Evolutionary conservation across 2,113 vertebrate species (phyloP).

Genomic region (Nycticorax nycticorax): DNA sequence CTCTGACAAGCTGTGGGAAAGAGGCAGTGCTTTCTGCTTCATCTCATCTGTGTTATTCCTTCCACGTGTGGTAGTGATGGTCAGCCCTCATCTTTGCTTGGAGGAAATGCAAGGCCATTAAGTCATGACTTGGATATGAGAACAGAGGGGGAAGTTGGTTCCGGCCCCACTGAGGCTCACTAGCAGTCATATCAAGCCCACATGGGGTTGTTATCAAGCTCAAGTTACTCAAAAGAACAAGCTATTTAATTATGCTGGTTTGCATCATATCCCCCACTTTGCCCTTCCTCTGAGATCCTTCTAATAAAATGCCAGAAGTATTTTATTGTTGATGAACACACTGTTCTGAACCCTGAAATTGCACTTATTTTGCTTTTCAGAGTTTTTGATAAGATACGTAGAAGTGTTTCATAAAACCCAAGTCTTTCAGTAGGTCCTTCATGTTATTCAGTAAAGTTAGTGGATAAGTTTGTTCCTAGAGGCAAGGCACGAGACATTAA

Average conservation of each 20-base stretch:
- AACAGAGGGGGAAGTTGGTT: background rate
- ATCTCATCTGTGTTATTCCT: background rate
- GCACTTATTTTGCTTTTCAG: background rate
- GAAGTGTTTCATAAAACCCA: background rate
- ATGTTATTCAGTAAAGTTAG: background rate
- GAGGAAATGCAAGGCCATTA: background rate
- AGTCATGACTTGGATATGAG: background rate
- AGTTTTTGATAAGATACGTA: conserved; percentile 2
- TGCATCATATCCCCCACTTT: background rate
- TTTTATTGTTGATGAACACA: background rate
- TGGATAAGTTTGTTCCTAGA: background rate
- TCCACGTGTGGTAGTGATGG: rapidly evolving
- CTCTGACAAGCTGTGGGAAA: background rate
- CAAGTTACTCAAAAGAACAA: background rate
- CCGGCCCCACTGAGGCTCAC: background rate
- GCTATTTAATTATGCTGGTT: background rate
- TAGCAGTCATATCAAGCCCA: background rate
- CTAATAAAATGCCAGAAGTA: background rate
- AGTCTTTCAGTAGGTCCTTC: background rate
- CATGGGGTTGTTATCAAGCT: background rate
- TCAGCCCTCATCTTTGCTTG: background rate
- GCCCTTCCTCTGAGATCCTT: background rate
- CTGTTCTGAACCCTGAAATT: background rate
- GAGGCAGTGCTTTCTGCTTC: background rate
- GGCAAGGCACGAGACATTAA: background rate